Evolutionary conservation across 2,797 vertebrate species (phyloP).

Genomic region (Cryptoprocta ferox): DNA sequence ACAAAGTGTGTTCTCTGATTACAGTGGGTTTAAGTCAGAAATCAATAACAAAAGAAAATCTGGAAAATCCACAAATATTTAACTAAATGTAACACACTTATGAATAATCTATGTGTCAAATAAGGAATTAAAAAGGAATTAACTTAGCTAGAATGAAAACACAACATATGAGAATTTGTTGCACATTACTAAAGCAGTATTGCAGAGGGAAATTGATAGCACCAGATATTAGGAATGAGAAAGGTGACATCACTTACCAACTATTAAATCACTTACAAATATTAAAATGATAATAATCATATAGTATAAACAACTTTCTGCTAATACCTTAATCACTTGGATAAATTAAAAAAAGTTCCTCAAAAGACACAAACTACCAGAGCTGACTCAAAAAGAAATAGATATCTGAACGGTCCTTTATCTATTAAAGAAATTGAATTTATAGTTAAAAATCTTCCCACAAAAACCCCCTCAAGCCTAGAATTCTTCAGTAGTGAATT

Average conservation of each 20-base stretch:
- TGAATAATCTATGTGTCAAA: neutral
- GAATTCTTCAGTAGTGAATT: neutral
- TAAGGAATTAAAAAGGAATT: neutral
- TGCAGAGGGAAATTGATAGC: neutral
- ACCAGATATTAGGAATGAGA: neutral
- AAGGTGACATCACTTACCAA: neutral
- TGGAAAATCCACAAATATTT: neutral
- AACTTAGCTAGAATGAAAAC: neutral
- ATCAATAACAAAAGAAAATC: neutral
- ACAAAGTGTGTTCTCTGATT: neutral
- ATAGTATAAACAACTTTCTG: neutral
- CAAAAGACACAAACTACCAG: neutral
- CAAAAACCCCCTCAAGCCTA: neutral
- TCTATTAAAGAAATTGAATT: neutral
- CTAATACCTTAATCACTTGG: neutral
- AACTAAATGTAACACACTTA: neutral
- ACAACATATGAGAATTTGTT: neutral
- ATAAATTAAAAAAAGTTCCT: neutral
- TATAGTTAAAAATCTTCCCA: neutral
- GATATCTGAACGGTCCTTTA: neutral
- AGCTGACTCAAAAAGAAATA: neutral
- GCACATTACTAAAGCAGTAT: neutral
- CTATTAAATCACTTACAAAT: neutral
- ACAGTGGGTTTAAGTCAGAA: neutral
- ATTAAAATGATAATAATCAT: neutral